A percentile compares a stretch with the other conserved stretches of the same genome.
These are phyloP conservation scores for Nematostella vectensis DNA, from an alignment of 92 coral and sea anemone species.

Conservation along the genomic window DNA sequence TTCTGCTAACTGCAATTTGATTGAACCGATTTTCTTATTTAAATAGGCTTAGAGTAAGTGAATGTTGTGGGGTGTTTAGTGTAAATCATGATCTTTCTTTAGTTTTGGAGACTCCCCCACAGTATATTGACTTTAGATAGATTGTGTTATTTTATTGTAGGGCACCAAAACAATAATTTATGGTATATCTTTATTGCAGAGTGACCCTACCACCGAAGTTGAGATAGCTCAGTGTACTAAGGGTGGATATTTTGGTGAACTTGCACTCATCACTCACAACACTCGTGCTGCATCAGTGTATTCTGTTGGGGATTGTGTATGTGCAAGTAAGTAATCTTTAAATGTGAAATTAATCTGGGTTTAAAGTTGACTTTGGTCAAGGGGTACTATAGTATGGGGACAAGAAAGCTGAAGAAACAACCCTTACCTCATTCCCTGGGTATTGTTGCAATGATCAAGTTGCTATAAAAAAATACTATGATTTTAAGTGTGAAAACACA, in stretches of 20 bases:
- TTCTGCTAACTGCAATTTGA: no score
- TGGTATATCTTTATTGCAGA: constrained; percentile 46
- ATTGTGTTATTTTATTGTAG: no score
- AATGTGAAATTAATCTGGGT: background rate
- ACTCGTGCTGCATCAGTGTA: constrained; percentile 97
- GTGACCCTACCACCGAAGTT: constrained; percentile 74
- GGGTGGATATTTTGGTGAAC: constrained; percentile 96
- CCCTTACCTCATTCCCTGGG: background rate
- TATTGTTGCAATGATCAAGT: no score
- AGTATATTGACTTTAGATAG: no score
- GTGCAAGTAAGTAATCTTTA: constrained; percentile 75
- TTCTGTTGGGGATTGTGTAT: constrained; percentile 67
- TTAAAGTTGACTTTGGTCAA: background rate
- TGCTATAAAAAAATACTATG: no score
- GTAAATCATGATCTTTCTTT: no score
- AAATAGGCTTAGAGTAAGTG: background rate
- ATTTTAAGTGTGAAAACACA: no score
- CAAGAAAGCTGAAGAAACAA: background rate
- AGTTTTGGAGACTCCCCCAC: no score
- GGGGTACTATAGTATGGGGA: constrained; percentile 3
- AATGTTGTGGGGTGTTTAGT: background rate
- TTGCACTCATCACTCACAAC: constrained; percentile 91
- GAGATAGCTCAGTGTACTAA: constrained; percentile 72
- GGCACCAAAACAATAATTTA: no score
- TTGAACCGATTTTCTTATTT: no score